These are phyloP conservation scores for Motacilla alba DNA, from an alignment of 2,113 vertebrate genomes.

Conservation along the genomic window DNA sequence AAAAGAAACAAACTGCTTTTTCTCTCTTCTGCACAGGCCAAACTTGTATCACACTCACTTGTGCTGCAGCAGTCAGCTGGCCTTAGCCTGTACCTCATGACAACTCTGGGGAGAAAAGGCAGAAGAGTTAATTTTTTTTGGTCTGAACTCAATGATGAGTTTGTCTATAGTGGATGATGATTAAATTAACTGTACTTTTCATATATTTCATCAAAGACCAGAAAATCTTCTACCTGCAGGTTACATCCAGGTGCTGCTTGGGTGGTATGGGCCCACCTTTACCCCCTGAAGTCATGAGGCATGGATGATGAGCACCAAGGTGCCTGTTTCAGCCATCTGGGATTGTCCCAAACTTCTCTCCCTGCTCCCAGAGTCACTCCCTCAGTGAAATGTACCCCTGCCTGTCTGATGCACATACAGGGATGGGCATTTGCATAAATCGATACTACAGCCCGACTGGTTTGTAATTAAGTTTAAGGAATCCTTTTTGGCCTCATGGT, in stretches of 20 bases:
- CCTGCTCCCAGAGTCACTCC: neutral
- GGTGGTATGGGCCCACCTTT: neutral
- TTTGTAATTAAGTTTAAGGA: constrained; percentile 4
- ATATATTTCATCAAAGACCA: neutral
- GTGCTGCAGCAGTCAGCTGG: neutral
- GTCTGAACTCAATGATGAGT: neutral
- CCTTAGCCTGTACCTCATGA: neutral
- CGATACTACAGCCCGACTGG: neutral
- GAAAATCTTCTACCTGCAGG: neutral
- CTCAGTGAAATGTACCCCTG: neutral
- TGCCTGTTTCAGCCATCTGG: neutral
- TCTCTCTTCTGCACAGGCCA: neutral
- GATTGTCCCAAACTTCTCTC: neutral
- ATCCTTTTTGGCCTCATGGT: neutral
- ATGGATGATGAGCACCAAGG: fast-evolving
- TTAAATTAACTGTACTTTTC: neutral
- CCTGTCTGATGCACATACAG: neutral
- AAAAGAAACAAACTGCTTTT: neutral
- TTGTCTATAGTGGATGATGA: neutral
- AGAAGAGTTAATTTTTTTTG: neutral
- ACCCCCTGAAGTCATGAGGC: fast-evolving
- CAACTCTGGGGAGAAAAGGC: neutral
- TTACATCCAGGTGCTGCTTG: neutral
- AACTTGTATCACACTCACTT: neutral
- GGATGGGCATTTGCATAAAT: neutral